A percentile compares a stretch with the other conserved stretches of the same genome.
Conservation (phyloP, 2,113 vertebrate genomes). For the Chaetorhynchus papuensis region DNA sequence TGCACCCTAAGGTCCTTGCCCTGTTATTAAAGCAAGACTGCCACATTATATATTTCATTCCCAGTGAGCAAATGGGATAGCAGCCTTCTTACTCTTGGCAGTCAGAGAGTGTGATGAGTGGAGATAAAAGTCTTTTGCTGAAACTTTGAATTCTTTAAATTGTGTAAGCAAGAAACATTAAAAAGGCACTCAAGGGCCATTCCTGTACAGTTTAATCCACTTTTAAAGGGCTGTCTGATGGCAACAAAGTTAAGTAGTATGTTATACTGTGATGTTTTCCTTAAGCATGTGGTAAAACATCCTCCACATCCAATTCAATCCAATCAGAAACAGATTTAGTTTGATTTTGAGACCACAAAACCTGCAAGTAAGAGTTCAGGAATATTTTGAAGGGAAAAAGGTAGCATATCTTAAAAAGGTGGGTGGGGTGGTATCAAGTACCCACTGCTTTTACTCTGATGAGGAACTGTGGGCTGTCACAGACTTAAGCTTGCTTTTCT, state of each 20-base stretch:
- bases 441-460: neutral
- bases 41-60: neutral
- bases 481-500: neutral
- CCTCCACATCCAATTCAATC: neutral
- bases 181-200: neutral
- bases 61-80: neutral
- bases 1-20: neutral
- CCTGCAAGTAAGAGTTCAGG: neutral
- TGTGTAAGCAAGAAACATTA: neutral
- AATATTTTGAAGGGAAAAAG: neutral
- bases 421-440: neutral
- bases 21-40: neutral
- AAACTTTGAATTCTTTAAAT: neutral
- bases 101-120: neutral
- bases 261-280: neutral
- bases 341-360: neutral
- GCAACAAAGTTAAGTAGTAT: neutral
- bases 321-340: neutral
- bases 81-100: neutral
- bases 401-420: neutral
- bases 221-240: neutral
- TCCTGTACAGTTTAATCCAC: neutral
- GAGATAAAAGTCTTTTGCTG: neutral
- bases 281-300: neutral
- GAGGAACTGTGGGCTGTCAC: neutral